A percentile compares a stretch with the other conserved stretches of the same genome.
phyloP scores from a whole-genome alignment of 2,113 vertebrate genomes.

The Oostethus manadensis region DNA sequence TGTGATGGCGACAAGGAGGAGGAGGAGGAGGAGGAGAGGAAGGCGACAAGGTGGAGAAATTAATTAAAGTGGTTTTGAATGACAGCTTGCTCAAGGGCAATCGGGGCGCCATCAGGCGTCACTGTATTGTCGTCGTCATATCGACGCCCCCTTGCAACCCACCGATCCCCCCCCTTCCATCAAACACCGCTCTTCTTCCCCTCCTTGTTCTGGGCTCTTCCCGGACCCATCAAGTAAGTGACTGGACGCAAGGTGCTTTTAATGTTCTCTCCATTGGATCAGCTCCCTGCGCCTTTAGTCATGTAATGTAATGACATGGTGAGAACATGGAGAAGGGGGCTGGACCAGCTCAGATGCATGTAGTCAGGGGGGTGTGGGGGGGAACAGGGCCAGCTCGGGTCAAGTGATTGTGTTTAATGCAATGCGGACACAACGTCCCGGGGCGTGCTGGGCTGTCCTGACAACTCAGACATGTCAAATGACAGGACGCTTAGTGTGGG shows the following conservation, averaged over 20 bases:
- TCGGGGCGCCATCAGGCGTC: constrained; percentile 39
- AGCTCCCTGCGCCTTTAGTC: constrained; percentile 42
- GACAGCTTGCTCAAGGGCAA: constrained; percentile 75
- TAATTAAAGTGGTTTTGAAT: constrained; percentile 75
- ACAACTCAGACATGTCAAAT: constrained; percentile 54
- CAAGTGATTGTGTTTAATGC: constrained; percentile 68
- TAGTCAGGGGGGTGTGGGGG: constrained; percentile 36
- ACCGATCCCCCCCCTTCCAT: constrained; percentile 25
- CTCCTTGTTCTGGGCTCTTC: constrained; percentile 19
- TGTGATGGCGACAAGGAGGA: constrained; percentile 35
- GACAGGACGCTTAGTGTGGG: constrained; percentile 44
- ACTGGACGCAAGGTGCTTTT: constrained; percentile 65
- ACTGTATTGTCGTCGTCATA: constrained; percentile 42
- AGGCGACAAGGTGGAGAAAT: constrained; percentile 46
- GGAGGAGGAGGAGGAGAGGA: constrained; percentile 18
- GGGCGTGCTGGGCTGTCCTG: constrained; percentile 51
- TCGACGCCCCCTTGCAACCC: constrained; percentile 35
- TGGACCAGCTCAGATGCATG: constrained; percentile 47
- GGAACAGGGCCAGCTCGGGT: constrained; percentile 46
- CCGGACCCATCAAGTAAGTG: constrained; percentile 60
- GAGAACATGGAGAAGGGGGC: constrained; percentile 40
- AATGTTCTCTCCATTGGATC: constrained; percentile 70
- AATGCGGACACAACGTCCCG: constrained; percentile 62
- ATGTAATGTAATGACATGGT: constrained; percentile 69
- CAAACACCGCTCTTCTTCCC: constrained; percentile 17